Base-by-base conservation (phyloP, 2,113 vertebrate genomes). In the Probosciger aterrimus region DNA sequence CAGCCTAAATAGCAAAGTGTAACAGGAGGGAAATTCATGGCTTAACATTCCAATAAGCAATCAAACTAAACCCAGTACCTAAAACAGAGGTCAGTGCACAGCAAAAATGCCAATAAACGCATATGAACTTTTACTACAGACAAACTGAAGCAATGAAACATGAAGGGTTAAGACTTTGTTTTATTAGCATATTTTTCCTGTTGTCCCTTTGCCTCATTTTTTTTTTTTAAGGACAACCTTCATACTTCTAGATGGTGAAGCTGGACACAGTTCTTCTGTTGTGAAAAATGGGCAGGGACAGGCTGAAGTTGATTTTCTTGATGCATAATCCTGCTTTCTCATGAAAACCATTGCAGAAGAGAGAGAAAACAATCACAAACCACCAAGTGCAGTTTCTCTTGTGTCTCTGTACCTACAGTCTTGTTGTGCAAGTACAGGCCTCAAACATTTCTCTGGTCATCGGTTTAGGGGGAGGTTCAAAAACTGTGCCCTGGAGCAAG, bases 11-110 rank as follows among this genome's bases (percentile, higher is more conserved):
- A 76, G 31, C 18, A 3, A 28, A 60, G 43, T 18, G 15, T 35
- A 35, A 20, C 0, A 0, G 28, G 75, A 63, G n/a, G 20, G 27
- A 39, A 39, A 6, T 55, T 79, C 41, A 43, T 33, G 55, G 11
- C 14, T 68, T 31, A 41, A 47, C 0, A 0, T 67, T 78, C 50
- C 23, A 63, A 16, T 50, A 47, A 78, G 62, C 1, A 1, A 46
- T 41, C 24, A 49, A 52, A 86, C 14, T 50, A 92, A 90, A 60
- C 10, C 20, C 20, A 16, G 35, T 39, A 33, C 25, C 20, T 77
- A 18, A 53, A 74, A 55, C 80, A 81, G 73, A 62, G 24, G 18
- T 19, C 50, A 84, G 44, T 41, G 47, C 41, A 39, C 9, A 50
- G 18, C 22, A 52, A 59, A 83, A 84, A 67, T 14, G 46, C 19